Evolutionary conservation across 2,888 invertebrate species (phyloP).

Genomic region (Thereva nobilitata): DNA sequence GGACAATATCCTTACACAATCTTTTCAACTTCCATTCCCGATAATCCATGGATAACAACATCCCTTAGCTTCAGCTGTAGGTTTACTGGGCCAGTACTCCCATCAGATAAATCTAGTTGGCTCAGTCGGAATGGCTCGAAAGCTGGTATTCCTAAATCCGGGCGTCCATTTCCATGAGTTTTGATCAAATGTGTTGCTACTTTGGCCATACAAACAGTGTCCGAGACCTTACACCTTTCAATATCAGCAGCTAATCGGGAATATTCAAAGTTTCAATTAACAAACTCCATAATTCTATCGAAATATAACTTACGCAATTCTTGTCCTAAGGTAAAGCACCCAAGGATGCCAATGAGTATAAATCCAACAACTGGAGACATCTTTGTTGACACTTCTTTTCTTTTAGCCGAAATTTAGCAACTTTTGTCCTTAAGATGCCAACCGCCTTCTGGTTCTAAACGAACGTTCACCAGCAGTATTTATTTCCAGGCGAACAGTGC

Average conservation of each 20-base stretch:
- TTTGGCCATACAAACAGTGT: conserved; percentile 51
- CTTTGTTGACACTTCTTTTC: too few species aligned
- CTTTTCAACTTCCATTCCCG: conserved; percentile 50
- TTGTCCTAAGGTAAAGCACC: too few species aligned
- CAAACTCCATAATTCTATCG: too few species aligned
- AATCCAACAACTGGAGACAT: too few species aligned
- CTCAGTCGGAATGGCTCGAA: conserved; percentile 52
- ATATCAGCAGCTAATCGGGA: conserved; percentile 46
- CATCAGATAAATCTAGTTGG: conserved; percentile 53
- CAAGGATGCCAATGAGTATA: too few species aligned
- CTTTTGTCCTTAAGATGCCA: too few species aligned
- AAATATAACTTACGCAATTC: too few species aligned
- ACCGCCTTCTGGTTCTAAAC: too few species aligned
- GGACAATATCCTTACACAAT: conserved; percentile 51
- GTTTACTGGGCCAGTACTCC: conserved; percentile 50
- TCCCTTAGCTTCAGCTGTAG: conserved; percentile 53
- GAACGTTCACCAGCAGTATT: too few species aligned
- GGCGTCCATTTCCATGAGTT: conserved; percentile 50
- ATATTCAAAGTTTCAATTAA: too few species aligned
- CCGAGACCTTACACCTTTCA: conserved; percentile 51
- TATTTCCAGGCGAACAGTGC: too few species aligned
- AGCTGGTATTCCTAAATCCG: conserved; percentile 51
- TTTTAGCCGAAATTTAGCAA: too few species aligned
- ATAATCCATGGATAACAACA: conserved; percentile 52
- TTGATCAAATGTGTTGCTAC: conserved; percentile 49